phyloP scores from a whole-genome alignment of 2,888 invertebrate genomes.

The Troides helena region DNA sequence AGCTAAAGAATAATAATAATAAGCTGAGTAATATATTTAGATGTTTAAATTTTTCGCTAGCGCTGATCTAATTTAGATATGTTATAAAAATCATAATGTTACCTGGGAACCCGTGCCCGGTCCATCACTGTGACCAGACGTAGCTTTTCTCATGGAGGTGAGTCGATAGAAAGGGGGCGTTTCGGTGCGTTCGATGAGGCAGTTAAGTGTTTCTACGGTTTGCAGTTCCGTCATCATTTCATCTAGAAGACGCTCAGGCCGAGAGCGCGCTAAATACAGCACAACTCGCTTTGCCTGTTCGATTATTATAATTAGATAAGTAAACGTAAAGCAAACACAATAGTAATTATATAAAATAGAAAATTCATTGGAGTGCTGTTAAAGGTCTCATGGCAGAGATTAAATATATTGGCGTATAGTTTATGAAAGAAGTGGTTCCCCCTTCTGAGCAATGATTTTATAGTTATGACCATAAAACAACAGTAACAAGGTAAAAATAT shows the following conservation, averaged over 20 bases:
- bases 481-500: no score
- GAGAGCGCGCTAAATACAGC: constrained; percentile 93
- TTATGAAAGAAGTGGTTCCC: no score
- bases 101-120: constrained; percentile 73
- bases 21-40: no score
- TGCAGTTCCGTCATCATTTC: constrained; percentile 98
- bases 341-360: not conserved
- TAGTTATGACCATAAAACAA: no score
- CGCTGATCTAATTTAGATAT: no score
- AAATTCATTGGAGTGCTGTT: no score
- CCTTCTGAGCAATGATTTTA: no score
- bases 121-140: constrained; percentile 82
- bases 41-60: no score
- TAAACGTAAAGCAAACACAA: not conserved
- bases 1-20: not conserved
- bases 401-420: no score
- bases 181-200: constrained; percentile 97
- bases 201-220: constrained; percentile 97
- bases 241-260: constrained; percentile 95
- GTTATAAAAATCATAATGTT: not conserved
- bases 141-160: constrained; percentile 94
- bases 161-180: constrained; percentile 98
- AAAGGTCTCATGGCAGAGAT: no score
- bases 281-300: constrained; percentile 95
- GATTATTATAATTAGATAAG: not conserved